Conservation (phyloP, 1,140 invertebrate species). For the Yoshiicerus persimilis region DNA sequence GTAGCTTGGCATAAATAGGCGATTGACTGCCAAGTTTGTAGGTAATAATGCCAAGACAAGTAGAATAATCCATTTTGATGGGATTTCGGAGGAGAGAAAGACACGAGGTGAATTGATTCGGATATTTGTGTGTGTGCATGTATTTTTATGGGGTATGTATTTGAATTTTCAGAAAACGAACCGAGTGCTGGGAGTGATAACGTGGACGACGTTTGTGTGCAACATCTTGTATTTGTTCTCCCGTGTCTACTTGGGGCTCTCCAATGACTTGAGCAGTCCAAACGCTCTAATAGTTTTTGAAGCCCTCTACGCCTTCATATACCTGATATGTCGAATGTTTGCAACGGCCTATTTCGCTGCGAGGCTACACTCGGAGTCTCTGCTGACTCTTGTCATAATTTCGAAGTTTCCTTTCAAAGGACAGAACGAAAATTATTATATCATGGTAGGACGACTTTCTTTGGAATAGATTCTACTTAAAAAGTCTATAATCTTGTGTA, state of each 20-base stretch:
- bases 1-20: neutral
- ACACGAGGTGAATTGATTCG: neutral
- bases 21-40: neutral
- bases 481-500: neutral
- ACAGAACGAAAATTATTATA: neutral
- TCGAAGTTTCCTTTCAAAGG: neutral
- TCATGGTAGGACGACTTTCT: neutral
- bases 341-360: constrained; percentile 9
- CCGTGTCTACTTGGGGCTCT: constrained; percentile 25
- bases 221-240: constrained; percentile 38
- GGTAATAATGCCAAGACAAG: neutral
- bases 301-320: constrained; percentile 25
- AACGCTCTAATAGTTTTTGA: constrained; percentile 25
- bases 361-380: neutral
- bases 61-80: neutral
- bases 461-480: neutral
- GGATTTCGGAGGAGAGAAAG: neutral
- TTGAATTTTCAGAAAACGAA: constrained; percentile 26
- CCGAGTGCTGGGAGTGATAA: constrained; percentile 17
- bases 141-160: neutral
- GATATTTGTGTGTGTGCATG: neutral
- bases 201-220: constrained; percentile 20
- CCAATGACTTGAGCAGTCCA: constrained; percentile 5
- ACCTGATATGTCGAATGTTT: constrained; percentile 27
- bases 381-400: neutral